Conservation (phyloP, 2,888 invertebrate species). For the Drosophila emarginata region DNA sequence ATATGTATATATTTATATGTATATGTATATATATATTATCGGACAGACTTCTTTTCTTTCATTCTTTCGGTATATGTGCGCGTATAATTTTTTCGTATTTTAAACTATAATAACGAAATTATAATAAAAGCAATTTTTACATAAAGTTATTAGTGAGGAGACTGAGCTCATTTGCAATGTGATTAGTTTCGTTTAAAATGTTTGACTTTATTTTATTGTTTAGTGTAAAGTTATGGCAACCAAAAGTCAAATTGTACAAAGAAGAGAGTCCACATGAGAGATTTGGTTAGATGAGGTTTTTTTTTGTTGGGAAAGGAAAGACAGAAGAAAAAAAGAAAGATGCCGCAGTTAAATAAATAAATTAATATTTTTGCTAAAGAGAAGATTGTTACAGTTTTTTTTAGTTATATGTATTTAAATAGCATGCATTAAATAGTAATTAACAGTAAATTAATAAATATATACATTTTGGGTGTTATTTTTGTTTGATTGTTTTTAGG, state of each 20-base stretch:
- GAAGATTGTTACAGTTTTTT: conserved; percentile 30
- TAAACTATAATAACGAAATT: conserved; percentile 7
- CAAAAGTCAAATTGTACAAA: conserved; percentile 51
- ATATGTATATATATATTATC: background rate
- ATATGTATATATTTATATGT: background rate
- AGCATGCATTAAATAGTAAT: conserved; percentile 65
- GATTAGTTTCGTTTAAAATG: conserved; percentile 81
- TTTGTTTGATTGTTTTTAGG: conserved; percentile 34
- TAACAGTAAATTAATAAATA: conserved; percentile 46
- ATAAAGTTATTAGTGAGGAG: conserved; percentile 82
- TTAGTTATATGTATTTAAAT: conserved; percentile 56
- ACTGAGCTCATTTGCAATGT: conserved; percentile 80
- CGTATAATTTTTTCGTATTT: background rate
- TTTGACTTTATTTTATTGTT: conserved; percentile 56
- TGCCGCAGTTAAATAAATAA: conserved; percentile 62
- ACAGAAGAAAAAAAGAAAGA: conserved; percentile 54
- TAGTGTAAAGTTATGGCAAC: conserved; percentile 43
- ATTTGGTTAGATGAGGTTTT: conserved; percentile 40
- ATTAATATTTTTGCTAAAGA: conserved; percentile 61
- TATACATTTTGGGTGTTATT: conserved; percentile 35
- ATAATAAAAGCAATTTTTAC: conserved; percentile 60
- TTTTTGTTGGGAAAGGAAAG: conserved; percentile 52
- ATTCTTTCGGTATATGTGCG: background rate
- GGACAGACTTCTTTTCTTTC: conserved; percentile 1
- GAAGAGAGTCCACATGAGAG: conserved; percentile 58